Conservation (phyloP, 2,888 invertebrate genomes). For the Conchocele bisecta region DNA sequence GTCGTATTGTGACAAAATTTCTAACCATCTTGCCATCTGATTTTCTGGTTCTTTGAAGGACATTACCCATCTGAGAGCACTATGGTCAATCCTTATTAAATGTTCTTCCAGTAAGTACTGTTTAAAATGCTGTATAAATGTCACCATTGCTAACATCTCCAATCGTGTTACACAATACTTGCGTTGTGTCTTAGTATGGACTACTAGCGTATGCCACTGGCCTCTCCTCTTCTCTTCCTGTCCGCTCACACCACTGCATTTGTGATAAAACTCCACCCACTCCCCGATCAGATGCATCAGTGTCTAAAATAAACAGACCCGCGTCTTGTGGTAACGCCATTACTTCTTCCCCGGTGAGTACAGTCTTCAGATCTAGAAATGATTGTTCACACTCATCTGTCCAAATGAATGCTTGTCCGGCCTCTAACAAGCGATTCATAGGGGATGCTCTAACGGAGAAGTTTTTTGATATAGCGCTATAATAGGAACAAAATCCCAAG, state of each 20-base stretch:
- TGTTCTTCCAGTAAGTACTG: slow-evolving; percentile 38
- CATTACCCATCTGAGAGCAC: slow-evolving; percentile 52
- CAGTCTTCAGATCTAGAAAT: slow-evolving; percentile 28
- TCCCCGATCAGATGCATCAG: slow-evolving; percentile 28
- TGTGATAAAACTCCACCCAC: slow-evolving; percentile 39
- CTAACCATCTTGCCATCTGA: slow-evolving; percentile 46
- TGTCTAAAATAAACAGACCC: slow-evolving; percentile 16
- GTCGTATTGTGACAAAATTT: slow-evolving; percentile 45
- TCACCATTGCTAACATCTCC: slow-evolving; percentile 55
- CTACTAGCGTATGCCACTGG: slow-evolving; percentile 45
- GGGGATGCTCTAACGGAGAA: slow-evolving; percentile 37
- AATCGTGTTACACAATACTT: background rate
- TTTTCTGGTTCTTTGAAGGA: slow-evolving; percentile 46
- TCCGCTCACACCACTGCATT: slow-evolving; percentile 20
- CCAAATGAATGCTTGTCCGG: slow-evolving; percentile 35
- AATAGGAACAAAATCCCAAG: slow-evolving; percentile 47
- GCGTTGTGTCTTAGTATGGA: background rate
- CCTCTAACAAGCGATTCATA: slow-evolving; percentile 28
- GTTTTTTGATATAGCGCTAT: slow-evolving; percentile 12
- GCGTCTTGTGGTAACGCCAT: slow-evolving; percentile 31
- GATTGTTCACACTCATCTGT: slow-evolving; percentile 18
- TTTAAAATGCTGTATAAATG: slow-evolving; percentile 53
- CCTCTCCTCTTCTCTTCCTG: slow-evolving; percentile 22
- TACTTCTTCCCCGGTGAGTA: slow-evolving; percentile 27
- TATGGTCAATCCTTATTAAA: slow-evolving; percentile 55